phyloP scores from a whole-genome alignment of 2,113 vertebrate genomes.

The Mobula birostris region DNA sequence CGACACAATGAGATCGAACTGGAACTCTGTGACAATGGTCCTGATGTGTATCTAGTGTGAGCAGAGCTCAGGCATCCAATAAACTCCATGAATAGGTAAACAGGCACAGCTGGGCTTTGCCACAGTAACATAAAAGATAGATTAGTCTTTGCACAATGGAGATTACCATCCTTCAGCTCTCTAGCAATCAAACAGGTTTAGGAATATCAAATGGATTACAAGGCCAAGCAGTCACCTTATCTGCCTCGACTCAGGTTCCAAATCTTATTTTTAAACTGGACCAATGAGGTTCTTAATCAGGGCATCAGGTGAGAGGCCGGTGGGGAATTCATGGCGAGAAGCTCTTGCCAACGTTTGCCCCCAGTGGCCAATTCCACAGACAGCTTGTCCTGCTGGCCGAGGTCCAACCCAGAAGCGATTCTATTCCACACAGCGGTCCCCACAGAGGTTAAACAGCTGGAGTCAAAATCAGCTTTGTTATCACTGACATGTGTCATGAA shows the following conservation, averaged over 20 bases:
- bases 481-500: too few relatives aligned
- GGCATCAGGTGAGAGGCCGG: not conserved
- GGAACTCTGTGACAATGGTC: slow-evolving; percentile 41
- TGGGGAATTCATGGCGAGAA: not conserved
- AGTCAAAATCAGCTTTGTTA: too few relatives aligned
- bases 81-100: slow-evolving; percentile 66
- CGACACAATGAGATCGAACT: not conserved
- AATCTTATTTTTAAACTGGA: not conserved
- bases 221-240: not conserved
- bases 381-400: too few relatives aligned
- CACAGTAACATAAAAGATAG: slow-evolving; percentile 77
- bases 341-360: not conserved
- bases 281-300: not conserved
- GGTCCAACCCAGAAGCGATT: not conserved
- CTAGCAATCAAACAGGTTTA: slow-evolving; percentile 60
- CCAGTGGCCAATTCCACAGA: too few relatives aligned
- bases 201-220: slow-evolving; percentile 38
- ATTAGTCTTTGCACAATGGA: slow-evolving; percentile 74
- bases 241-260: not conserved
- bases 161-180: slow-evolving; percentile 64
- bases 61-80: slow-evolving; percentile 48
- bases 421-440: not conserved
- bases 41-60: slow-evolving; percentile 48
- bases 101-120: slow-evolving; percentile 70
- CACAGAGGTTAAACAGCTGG: not conserved